Evolutionary conservation across 2,888 invertebrate genomes (phyloP).

Genomic region (Thera britannica): DNA sequence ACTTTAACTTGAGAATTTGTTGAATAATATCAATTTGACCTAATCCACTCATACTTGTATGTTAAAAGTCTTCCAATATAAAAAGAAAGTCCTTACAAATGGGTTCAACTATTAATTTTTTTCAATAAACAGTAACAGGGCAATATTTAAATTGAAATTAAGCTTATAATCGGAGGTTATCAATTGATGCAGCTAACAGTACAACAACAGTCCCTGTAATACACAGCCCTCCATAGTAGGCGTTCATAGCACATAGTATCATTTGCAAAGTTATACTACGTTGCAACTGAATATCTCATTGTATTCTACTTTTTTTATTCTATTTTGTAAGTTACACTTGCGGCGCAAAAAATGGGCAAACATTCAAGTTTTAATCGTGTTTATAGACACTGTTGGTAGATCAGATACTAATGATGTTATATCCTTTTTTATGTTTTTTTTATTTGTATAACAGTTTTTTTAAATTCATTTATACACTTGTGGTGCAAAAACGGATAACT

Average conservation of each 20-base stretch:
- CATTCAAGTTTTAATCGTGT: background rate
- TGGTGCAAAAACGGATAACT: constrained; percentile 33
- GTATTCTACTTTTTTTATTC: constrained; percentile 31
- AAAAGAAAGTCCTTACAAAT: too few relatives aligned
- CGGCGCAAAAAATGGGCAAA: constrained; percentile 34
- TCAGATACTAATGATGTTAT: too few relatives aligned
- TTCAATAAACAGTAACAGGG: too few relatives aligned
- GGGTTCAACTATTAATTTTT: too few relatives aligned
- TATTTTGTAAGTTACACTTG: constrained; percentile 45
- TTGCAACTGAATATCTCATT: constrained; percentile 48
- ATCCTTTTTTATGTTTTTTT: too few relatives aligned
- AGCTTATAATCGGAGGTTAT: too few relatives aligned
- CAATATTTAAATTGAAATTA: too few relatives aligned
- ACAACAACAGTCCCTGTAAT: background rate
- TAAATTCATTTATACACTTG: constrained; percentile 44
- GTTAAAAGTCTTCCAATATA: too few relatives aligned
- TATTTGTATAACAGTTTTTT: background rate
- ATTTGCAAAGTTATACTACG: constrained; percentile 48
- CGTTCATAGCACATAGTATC: constrained; percentile 36
- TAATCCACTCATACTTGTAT: too few relatives aligned
- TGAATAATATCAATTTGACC: too few relatives aligned
- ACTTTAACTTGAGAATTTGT: too few relatives aligned
- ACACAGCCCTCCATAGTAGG: constrained; percentile 15
- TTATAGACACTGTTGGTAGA: background rate
- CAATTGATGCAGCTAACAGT: background rate